Base-by-base conservation (phyloP, 2,888 invertebrate genomes). In the Zaprionus bogoriensis region DNA sequence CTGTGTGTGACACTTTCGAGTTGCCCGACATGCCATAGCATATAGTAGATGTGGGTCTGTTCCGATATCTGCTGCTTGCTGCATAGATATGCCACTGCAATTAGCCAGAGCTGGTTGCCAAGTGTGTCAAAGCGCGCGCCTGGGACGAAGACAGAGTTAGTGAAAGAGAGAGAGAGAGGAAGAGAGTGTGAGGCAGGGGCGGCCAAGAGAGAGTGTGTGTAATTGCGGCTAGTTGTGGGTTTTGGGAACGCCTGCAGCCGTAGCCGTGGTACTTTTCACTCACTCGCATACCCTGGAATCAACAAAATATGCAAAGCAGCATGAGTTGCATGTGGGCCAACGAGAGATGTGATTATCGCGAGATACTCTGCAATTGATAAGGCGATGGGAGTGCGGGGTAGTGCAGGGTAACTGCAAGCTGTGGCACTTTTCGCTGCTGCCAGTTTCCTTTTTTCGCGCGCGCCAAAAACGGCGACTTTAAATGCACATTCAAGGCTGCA, bases 401-500 rank as follows among this genome's bases (percentile, higher is more conserved):
- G 10, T 58, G 45, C 6, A 71, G 74, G 55, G 41, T 64, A 71
- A 22, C 44, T 27, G 28, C 6, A 19, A 38, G 52, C 50, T 38
- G 48, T 38, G 32, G 10, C 12, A 42, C 28, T 62, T 28, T 55
- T 20, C 19, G 27, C n/a, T 19, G 30, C 25, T 36, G 48, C 52
- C 42, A 52, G 42, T 64, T 54, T 42, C 17, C 46, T 50, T 66
- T 51, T 66, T 60, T 51, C 76, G 64, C 73, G 74, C 79, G 85
- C 85, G 85, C 79, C 83, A 76, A 80, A 84, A 79, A 76, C 71
- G 55, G 64, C 68, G 48, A 63, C 36, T 79, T 70, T 70, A 78
- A 77, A 82, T 82, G 86, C 86, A 80, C 83, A 82, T 80, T 80
- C 80, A 80, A 80, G 80, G 80, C 80, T 80, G 53, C 61, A 74